phyloP scores from a whole-genome alignment of 2,888 invertebrate species.

The Oscheius sp. region DNA sequence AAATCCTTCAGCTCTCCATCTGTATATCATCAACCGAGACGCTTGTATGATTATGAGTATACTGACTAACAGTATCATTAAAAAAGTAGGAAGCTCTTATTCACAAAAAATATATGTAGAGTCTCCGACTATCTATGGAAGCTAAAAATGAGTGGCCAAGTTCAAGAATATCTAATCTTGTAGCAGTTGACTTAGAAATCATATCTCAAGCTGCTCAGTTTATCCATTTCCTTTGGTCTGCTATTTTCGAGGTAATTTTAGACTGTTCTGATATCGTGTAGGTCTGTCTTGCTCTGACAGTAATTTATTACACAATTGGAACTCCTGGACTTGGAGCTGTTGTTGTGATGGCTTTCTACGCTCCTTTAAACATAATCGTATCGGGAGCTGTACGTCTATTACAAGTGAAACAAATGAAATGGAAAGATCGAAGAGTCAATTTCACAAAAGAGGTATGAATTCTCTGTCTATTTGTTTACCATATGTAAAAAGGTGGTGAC shows the following conservation, averaged over 20 bases:
- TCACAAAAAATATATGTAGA: not conserved
- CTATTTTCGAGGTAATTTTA: conserved; percentile 33
- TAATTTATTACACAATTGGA: conserved; percentile 46
- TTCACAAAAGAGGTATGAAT: conserved; percentile 38
- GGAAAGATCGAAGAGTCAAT: conserved; percentile 39
- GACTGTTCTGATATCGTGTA: conserved; percentile 3
- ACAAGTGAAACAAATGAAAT: conserved; percentile 36
- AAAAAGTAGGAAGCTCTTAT: conserved; percentile 28
- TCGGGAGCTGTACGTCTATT: conserved; percentile 31
- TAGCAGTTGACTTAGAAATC: conserved; percentile 46
- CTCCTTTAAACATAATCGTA: conserved; percentile 36
- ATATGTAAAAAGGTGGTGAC: conserved; percentile 29
- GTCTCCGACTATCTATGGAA: conserved; percentile 28
- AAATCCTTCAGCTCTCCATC: conserved; percentile 36
- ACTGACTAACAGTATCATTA: conserved; percentile 36
- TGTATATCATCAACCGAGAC: conserved; percentile 39
- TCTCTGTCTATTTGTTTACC: not conserved
- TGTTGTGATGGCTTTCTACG: conserved; percentile 34
- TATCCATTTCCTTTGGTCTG: conserved; percentile 41
- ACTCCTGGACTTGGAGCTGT: conserved; percentile 38
- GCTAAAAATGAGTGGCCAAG: conserved; percentile 33
- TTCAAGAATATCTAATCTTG: conserved; percentile 37
- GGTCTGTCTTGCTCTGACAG: conserved; percentile 38
- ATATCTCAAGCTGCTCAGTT: conserved; percentile 35
- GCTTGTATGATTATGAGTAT: conserved; percentile 35